Percentiles rank a stretch among this genome's conserved stretches.
These are phyloP conservation scores for Octopus bimaculoides DNA, from an alignment of 1,140 invertebrate species.

Conservation along the genomic window DNA sequence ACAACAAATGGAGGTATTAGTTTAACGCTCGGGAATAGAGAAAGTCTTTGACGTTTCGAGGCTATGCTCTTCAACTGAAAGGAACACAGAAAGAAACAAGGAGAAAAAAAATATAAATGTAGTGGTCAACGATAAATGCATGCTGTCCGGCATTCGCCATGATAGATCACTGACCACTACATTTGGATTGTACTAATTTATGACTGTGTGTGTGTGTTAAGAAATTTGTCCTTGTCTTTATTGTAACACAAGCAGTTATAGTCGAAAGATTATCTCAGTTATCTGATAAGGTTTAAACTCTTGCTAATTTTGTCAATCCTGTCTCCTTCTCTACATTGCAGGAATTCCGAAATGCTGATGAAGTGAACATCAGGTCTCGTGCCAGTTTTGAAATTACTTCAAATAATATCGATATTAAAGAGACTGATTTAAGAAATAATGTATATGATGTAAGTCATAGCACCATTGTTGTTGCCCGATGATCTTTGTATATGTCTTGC, in stretches of 20 bases:
- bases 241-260: not conserved
- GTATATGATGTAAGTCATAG: conserved; percentile 17
- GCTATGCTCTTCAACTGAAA: too few species aligned
- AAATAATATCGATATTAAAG: not conserved
- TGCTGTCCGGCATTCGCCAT: too few species aligned
- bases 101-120: too few species aligned
- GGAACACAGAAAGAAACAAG: too few species aligned
- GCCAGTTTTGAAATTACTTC: conserved; percentile 19
- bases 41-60: too few species aligned
- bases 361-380: conserved; percentile 22
- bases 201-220: not conserved
- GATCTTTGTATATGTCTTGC: not conserved
- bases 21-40: too few species aligned
- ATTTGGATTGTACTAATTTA: not conserved
- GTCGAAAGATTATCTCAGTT: not conserved
- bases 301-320: not conserved
- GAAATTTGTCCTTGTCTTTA: not conserved
- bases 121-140: too few species aligned
- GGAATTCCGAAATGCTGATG: conserved; percentile 23
- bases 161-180: too few species aligned
- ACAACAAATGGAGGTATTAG: too few species aligned
- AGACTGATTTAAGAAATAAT: conserved; percentile 20
- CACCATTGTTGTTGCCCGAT: not conserved
- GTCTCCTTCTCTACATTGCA: not conserved
- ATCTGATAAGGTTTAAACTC: not conserved